phyloP scores from a whole-genome alignment of 2,888 invertebrate species.

The Hemaris fuciformis region DNA sequence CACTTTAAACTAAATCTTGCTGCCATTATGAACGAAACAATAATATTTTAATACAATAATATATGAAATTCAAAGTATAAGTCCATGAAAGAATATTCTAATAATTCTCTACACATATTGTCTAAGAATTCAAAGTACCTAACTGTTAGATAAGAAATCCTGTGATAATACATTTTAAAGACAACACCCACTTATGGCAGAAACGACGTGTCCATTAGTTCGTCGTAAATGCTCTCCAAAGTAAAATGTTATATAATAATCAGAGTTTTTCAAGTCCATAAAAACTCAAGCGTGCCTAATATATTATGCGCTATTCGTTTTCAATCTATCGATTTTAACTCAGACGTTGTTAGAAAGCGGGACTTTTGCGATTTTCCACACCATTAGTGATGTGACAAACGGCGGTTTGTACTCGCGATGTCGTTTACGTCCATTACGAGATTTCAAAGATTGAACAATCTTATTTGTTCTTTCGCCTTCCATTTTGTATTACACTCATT shows the following conservation, averaged over 20 bases:
- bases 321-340: conserved; percentile 62
- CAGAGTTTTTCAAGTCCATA: background rate
- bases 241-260: background rate
- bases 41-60: no score
- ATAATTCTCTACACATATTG: no score
- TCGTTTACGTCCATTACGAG: conserved; percentile 72
- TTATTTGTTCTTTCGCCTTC: conserved; percentile 62
- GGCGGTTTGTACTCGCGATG: conserved; percentile 69
- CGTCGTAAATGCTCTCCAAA: background rate
- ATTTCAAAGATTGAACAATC: conserved; percentile 67
- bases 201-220: background rate
- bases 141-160: no score
- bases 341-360: conserved; percentile 59
- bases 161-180: background rate
- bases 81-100: no score
- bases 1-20: background rate
- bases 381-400: conserved; percentile 76
- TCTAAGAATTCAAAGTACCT: no score
- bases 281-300: conserved; percentile 38
- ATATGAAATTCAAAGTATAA: no score
- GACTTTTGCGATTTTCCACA: conserved; percentile 69
- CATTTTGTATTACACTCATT: conserved; percentile 55
- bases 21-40: no score
- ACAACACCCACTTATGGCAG: background rate
- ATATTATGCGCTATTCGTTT: conserved; percentile 54